Evolutionary conservation across 1,140 invertebrate genomes (phyloP), one percentile per base, ranked within the genome.

Genomic region (Sycophaga agraensis): DNA sequence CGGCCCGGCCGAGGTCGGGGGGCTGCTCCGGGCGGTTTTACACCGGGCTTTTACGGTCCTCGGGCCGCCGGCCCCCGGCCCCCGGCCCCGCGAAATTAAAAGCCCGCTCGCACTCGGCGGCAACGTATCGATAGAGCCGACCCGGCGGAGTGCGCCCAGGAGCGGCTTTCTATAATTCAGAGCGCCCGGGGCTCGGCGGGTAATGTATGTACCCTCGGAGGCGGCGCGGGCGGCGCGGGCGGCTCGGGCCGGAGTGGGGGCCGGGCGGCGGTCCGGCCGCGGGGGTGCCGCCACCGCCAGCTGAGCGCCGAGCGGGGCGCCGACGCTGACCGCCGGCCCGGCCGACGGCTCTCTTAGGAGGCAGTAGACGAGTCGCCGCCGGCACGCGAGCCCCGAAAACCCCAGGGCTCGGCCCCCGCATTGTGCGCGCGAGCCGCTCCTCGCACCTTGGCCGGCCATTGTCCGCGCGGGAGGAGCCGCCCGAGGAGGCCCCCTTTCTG

Each of bases 201-300:
- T 78, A 78, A 78, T 77, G 72, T 78, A 78, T 78, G 75, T 78
- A 78, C 75, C 76, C 76, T 73, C 63, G 46, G 50, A 35, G 46
- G 46, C 48, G 45, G 45, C 48, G 28, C 64, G 51, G 39, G 12
- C 46, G 43, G 22, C 22, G 45, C 45, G 57, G 62, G 60, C 12
- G 62, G 65, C 43, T 39, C n/a, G n/a, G n/a, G 63, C 57, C 56
- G 53, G 56, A 58, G 61, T 57, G 58, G 51, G 63, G 51, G 17
- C 17, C 37, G 14, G 4, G 4, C 9, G 12, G 12, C 14, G 53
- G n/a, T 24, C 9, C 12, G 17, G 16, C 34, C 49, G 49, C 49
- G 51, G 51, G 37, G 51, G 37, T 68, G 66, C 51, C 65, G 2
- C n/a, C n/a, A n/a, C n/a, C 7, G 59, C 65, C 70, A 74, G 71